These are phyloP conservation scores for Forficula auricularia DNA, from an alignment of 1,140 invertebrate genomes.

Conservation along the genomic window DNA sequence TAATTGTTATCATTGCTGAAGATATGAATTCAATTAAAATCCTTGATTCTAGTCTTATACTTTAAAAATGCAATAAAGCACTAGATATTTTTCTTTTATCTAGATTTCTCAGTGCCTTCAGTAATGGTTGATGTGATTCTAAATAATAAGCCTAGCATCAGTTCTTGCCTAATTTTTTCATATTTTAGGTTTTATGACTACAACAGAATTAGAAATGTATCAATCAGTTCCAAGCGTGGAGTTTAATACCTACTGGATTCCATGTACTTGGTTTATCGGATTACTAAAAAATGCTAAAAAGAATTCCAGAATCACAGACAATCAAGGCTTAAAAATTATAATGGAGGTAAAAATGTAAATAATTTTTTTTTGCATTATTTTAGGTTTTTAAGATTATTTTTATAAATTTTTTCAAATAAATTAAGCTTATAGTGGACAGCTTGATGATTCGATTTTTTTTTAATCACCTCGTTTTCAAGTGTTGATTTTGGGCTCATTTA, in stretches of 20 bases:
- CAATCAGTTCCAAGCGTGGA: conserved; percentile 39
- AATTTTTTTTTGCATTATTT: background rate
- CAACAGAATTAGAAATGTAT: conserved; percentile 38
- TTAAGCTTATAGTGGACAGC: no score
- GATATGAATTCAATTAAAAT: no score
- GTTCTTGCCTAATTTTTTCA: no score
- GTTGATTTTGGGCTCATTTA: background rate
- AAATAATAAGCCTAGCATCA: no score
- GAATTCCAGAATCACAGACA: conserved; percentile 33
- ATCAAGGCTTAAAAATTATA: conserved; percentile 43
- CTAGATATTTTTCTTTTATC: no score
- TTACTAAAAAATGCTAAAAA: conserved; percentile 36
- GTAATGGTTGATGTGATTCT: no score
- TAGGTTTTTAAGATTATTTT: background rate
- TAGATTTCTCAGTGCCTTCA: no score
- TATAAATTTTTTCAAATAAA: background rate
- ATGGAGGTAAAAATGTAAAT: conserved; percentile 47
- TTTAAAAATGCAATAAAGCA: no score
- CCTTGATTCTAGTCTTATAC: no score
- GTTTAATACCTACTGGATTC: conserved; percentile 52
- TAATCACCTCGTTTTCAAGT: background rate
- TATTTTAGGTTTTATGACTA: conserved; percentile 43
- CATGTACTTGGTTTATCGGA: conserved; percentile 46
- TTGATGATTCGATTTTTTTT: no score
- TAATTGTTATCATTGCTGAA: no score